A percentile compares a stretch with the other conserved stretches of the same genome.
Conservation (phyloP, 2,797 vertebrate genomes). For the Acanthurus lineatus region DNA sequence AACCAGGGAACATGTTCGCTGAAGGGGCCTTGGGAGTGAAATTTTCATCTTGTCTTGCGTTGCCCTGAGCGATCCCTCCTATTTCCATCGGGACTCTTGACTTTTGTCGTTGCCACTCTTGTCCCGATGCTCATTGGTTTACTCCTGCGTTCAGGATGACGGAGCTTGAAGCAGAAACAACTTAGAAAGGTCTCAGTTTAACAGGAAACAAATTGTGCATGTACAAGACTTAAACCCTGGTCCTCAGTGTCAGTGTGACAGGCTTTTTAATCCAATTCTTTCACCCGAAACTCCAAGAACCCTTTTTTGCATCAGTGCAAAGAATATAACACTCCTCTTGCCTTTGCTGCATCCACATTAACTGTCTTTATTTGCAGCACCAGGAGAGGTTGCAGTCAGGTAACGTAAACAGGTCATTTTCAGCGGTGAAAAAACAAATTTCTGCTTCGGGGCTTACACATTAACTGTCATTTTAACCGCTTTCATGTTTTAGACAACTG, state of each 20-base stretch:
- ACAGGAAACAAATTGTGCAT: too few relatives aligned
- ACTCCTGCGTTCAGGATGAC: too few relatives aligned
- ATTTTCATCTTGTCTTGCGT: background rate
- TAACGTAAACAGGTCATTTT: conserved; percentile 4
- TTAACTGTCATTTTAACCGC: conserved; percentile 7
- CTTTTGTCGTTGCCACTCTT: background rate
- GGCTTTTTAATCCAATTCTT: background rate
- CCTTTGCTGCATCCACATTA: background rate
- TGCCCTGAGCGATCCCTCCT: background rate
- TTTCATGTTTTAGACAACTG: background rate
- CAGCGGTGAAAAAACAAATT: background rate
- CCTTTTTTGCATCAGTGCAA: background rate
- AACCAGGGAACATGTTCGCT: background rate
- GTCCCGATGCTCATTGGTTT: background rate
- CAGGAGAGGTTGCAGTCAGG: background rate
- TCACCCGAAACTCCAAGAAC: background rate
- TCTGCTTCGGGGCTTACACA: background rate
- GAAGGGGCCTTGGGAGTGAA: background rate
- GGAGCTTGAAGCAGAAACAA: background rate
- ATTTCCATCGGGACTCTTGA: background rate
- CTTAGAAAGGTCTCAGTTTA: too few relatives aligned
- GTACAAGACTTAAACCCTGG: background rate
- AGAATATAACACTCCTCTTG: background rate
- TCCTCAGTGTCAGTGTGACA: background rate
- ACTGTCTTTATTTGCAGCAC: background rate